Evolutionary conservation across 2,888 invertebrate species (phyloP).

Genomic region (Stomorhina lunata): DNA sequence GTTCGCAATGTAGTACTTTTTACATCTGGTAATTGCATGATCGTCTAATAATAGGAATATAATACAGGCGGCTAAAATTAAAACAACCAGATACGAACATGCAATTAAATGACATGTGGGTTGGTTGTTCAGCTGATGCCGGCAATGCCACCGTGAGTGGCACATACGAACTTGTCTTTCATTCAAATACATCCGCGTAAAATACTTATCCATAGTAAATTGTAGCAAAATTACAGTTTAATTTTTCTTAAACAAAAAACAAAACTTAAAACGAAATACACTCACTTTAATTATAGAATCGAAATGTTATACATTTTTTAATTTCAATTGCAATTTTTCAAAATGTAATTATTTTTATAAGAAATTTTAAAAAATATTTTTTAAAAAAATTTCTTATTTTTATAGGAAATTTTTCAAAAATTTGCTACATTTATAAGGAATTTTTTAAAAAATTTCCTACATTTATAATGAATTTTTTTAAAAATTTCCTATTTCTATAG

Average conservation of each 20-base stretch:
- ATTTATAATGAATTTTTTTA: neutral
- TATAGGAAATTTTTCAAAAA: too few relatives aligned
- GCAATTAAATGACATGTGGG: constrained; percentile 61
- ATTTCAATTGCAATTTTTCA: too few relatives aligned
- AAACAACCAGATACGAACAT: constrained; percentile 41
- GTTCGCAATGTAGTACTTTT: constrained; percentile 21
- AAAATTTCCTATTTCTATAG: too few relatives aligned
- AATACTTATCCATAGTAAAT: neutral
- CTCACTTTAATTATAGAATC: constrained; percentile 34
- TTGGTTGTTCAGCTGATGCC: constrained; percentile 29
- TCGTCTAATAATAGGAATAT: constrained; percentile 28
- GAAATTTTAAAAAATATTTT: too few relatives aligned
- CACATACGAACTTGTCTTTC: neutral
- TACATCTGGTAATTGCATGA: constrained; percentile 44
- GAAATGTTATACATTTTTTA: too few relatives aligned
- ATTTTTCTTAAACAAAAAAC: neutral
- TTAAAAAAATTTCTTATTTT: too few relatives aligned
- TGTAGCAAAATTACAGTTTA: neutral
- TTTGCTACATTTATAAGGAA: too few relatives aligned
- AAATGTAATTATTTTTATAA: too few relatives aligned
- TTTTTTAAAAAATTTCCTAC: too few relatives aligned
- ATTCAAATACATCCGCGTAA: neutral
- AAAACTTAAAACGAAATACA: neutral
- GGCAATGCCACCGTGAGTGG: constrained; percentile 19
- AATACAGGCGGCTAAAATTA: constrained; percentile 19